Conservation (phyloP, 2,113 vertebrate species). For the human region DNA sequence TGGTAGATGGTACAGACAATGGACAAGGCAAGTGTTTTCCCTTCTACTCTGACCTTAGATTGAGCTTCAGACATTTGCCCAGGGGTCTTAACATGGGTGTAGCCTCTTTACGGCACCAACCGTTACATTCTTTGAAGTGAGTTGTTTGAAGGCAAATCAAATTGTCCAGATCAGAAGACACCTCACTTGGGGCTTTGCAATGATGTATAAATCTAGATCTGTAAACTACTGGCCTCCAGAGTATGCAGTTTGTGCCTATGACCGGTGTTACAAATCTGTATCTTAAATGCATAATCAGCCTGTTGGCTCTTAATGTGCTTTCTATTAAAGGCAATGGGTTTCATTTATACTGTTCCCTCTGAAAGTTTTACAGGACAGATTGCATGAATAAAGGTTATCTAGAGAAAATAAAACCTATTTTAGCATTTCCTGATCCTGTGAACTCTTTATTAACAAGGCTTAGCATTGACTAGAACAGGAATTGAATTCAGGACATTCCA, state of each 20-base stretch:
- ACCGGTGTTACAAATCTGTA: neutral
- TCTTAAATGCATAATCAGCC: neutral
- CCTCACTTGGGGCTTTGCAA: neutral
- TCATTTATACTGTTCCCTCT: neutral
- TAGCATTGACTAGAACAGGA: neutral
- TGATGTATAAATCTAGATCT: neutral
- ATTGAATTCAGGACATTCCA: neutral
- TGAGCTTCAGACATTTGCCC: neutral
- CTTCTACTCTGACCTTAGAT: neutral
- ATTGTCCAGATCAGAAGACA: neutral
- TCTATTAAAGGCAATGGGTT: neutral
- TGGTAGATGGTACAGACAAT: neutral
- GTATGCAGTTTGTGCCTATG: neutral
- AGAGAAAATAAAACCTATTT: neutral
- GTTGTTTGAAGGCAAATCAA: neutral
- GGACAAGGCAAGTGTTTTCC: neutral
- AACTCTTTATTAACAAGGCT: neutral
- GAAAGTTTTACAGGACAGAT: neutral
- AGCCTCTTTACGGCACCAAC: neutral
- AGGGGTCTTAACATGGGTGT: neutral
- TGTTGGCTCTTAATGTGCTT: neutral
- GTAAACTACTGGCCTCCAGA: neutral
- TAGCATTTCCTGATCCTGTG: neutral
- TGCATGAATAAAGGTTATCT: neutral
- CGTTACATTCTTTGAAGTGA: neutral